Evolutionary conservation across 2,113 vertebrate genomes (phyloP).

Genomic region (Tyrannus savana): DNA sequence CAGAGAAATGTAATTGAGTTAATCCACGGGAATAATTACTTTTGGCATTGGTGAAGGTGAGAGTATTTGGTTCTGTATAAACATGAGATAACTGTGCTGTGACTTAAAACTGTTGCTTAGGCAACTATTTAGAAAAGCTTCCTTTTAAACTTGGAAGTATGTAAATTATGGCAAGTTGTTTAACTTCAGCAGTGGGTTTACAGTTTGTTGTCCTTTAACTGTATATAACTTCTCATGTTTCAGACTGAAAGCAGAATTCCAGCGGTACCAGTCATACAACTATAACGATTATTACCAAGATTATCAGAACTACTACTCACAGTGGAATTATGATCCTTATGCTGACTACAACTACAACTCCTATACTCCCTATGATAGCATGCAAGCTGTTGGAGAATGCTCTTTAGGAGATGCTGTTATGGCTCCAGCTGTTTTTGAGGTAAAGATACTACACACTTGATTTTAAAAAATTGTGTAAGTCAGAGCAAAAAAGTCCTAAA

Average conservation of each 20-base stretch:
- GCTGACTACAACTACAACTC: slow-evolving; percentile 53
- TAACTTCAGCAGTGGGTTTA: background rate
- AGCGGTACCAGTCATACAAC: slow-evolving; percentile 74
- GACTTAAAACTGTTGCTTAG: background rate
- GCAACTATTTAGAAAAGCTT: background rate
- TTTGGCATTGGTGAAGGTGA: slow-evolving; percentile 16
- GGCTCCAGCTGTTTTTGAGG: slow-evolving; percentile 60
- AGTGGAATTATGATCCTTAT: slow-evolving; percentile 76
- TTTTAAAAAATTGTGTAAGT: background rate
- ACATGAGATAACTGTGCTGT: background rate
- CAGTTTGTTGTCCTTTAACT: background rate
- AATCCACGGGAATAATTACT: background rate
- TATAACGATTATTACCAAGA: slow-evolving; percentile 78
- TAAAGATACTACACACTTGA: background rate
- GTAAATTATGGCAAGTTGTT: background rate
- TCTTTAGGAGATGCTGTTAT: slow-evolving; percentile 56
- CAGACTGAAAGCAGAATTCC: slow-evolving; percentile 83
- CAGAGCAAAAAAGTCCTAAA: background rate
- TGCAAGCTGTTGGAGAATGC: slow-evolving; percentile 32
- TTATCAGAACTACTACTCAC: slow-evolving; percentile 77
- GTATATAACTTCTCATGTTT: slow-evolving; percentile 43
- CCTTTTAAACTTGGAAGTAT: background rate
- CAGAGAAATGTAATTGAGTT: background rate
- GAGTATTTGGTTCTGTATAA: background rate
- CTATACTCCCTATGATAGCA: slow-evolving; percentile 50